Evolutionary conservation across 2,888 invertebrate genomes (phyloP).

Genomic region (Lymantria dispar): DNA sequence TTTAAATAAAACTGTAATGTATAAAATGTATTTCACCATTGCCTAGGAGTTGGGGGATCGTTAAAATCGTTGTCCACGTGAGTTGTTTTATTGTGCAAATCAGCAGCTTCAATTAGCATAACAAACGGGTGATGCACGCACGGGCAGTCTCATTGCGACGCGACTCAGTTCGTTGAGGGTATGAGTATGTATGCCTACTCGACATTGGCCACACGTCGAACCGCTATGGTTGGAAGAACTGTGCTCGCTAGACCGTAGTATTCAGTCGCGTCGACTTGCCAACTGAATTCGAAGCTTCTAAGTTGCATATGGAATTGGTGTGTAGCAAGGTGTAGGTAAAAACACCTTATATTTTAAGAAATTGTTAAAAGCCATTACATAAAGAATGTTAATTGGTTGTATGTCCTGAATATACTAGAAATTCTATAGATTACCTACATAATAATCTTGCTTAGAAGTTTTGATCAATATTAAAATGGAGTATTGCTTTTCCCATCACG

Average conservation of each 20-base stretch:
- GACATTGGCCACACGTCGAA: slow-evolving; percentile 69
- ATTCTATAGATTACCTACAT: not conserved
- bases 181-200: slow-evolving; percentile 40
- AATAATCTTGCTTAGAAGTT: not conserved
- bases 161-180: slow-evolving; percentile 7
- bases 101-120: slow-evolving; percentile 67
- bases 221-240: slow-evolving; percentile 32
- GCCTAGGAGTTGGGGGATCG: slow-evolving; percentile 40
- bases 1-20: slow-evolving; percentile 13
- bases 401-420: not conserved
- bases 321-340: slow-evolving; percentile 6
- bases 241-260: slow-evolving; percentile 70
- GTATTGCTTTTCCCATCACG: slow-evolving; percentile 1
- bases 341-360: slow-evolving; percentile 15
- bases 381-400: not conserved
- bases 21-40: slow-evolving; percentile 12
- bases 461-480: not conserved
- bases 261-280: slow-evolving; percentile 58
- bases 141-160: slow-evolving; percentile 31
- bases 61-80: slow-evolving; percentile 51
- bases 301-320: slow-evolving; percentile 23
- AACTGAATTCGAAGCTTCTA: slow-evolving; percentile 41
- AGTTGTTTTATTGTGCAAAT: slow-evolving; percentile 75
- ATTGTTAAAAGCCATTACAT: slow-evolving; percentile 5
- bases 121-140: slow-evolving; percentile 57